Percentiles rank a stretch among this genome's conserved stretches.
Evolutionary conservation across 2,113 vertebrate genomes (phyloP).

Genomic region (Melanostigma gelatinosum): DNA sequence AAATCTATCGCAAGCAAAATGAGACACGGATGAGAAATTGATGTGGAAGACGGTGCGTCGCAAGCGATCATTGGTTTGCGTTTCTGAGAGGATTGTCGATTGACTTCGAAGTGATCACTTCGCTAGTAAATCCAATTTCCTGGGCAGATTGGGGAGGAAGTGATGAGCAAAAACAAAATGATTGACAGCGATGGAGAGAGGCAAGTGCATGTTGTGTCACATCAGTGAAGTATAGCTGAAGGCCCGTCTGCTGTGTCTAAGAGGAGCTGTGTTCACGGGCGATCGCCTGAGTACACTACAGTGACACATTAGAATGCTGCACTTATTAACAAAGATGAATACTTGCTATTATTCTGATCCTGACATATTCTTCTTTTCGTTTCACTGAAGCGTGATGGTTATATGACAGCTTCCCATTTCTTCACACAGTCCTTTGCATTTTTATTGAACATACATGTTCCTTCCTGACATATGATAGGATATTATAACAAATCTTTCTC

Average conservation of each 20-base stretch:
- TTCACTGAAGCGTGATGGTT: too few relatives aligned
- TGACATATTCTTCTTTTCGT: conserved; percentile 13
- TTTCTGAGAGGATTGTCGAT: conserved; percentile 34
- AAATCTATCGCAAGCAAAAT: conserved; percentile 60
- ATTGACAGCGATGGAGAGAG: conserved; percentile 26
- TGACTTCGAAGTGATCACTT: conserved; percentile 44
- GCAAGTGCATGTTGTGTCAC: conserved; percentile 29
- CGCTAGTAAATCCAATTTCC: conserved; percentile 43
- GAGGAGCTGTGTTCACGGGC: conserved; percentile 21
- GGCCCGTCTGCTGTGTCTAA: conserved; percentile 16
- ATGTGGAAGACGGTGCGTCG: conserved; percentile 14
- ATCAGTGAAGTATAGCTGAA: conserved; percentile 26
- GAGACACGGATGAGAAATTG: conserved; percentile 31
- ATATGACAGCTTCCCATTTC: too few relatives aligned
- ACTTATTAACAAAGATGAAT: conserved; percentile 30
- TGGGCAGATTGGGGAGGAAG: conserved; percentile 8
- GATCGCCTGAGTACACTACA: background rate
- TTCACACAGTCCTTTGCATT: too few relatives aligned
- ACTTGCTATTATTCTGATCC: conserved; percentile 20
- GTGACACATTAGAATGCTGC: conserved; percentile 14
- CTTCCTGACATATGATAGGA: conserved; percentile 26
- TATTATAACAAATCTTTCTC: conserved; percentile 19
- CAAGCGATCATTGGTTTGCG: conserved; percentile 34
- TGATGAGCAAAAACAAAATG: conserved; percentile 39
- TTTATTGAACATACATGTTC: too few relatives aligned